Evolutionary conservation across 2,797 vertebrate species (phyloP).

Genomic region (Okamejei kenojei): DNA sequence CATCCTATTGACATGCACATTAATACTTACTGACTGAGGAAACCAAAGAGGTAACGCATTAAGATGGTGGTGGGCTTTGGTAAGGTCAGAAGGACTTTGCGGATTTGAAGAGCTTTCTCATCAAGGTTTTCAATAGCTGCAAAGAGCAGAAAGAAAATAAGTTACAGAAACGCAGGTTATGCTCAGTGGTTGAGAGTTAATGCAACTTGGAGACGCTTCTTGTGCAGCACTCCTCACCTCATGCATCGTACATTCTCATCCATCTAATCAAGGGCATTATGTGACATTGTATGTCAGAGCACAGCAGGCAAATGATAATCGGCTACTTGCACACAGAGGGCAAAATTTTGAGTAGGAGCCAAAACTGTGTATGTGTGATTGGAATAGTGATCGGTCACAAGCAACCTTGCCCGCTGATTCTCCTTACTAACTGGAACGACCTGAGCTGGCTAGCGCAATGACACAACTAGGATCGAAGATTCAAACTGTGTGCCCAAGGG

Average conservation of each 20-base stretch:
- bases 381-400: not conserved
- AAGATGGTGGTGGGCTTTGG: conserved; percentile 80
- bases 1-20: rapidly evolving
- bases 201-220: not conserved
- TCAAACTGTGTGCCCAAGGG: not conserved
- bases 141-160: conserved; percentile 41
- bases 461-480: not conserved
- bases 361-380: not conserved
- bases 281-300: not conserved
- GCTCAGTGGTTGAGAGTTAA: not conserved
- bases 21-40: conserved; percentile 88
- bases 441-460: not conserved
- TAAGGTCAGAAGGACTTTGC: conserved; percentile 77
- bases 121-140: conserved; percentile 89
- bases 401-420: not conserved
- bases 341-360: not conserved
- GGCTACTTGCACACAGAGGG: not conserved
- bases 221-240: not conserved
- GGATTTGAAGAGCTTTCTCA: conserved; percentile 82
- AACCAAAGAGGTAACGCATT: conserved; percentile 97
- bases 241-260: not conserved
- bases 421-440: not conserved
- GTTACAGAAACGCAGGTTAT: not conserved
- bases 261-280: not conserved
- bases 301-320: not conserved